Evolutionary conservation across 2,113 vertebrate genomes (phyloP).

Genomic region (Meleagris gallopavo): DNA sequence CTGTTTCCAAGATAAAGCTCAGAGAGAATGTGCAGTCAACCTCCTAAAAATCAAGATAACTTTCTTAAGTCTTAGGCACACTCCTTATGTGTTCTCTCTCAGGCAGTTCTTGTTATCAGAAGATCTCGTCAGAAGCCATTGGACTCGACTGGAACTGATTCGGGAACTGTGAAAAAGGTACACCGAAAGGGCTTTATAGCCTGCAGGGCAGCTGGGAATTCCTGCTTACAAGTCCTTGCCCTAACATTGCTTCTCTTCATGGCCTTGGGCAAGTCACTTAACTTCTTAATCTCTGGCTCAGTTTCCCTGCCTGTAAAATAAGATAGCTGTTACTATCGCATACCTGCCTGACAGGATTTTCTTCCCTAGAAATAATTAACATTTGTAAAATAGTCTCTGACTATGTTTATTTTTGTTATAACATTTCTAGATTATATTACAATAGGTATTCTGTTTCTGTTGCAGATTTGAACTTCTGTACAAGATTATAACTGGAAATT

Average conservation of each 20-base stretch:
- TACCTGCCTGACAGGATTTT: conserved; percentile 64
- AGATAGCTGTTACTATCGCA: conserved; percentile 51
- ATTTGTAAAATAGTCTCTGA: conserved; percentile 51
- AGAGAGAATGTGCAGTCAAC: neutral
- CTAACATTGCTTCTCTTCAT: conserved; percentile 32
- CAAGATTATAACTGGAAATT: conserved; percentile 53
- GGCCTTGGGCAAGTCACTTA: conserved; percentile 64
- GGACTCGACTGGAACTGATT: conserved; percentile 26
- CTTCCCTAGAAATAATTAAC: conserved; percentile 68
- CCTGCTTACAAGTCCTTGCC: conserved; percentile 38
- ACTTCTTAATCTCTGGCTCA: conserved; percentile 66
- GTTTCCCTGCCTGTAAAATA: conserved; percentile 57
- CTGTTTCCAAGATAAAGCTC: neutral
- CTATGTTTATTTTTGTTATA: conserved; percentile 61
- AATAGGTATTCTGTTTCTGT: neutral
- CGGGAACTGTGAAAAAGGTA: neutral
- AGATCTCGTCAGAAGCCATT: neutral
- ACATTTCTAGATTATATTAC: conserved; percentile 51
- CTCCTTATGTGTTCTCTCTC: neutral
- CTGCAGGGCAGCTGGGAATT: conserved; percentile 51
- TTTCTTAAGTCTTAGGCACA: neutral
- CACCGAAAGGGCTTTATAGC: neutral
- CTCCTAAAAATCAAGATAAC: conserved; percentile 3
- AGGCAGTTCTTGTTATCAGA: neutral
- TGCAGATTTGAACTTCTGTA: conserved; percentile 45